phyloP scores from a whole-genome alignment of 2,888 invertebrate species.

The Neoascia interrupta region DNA sequence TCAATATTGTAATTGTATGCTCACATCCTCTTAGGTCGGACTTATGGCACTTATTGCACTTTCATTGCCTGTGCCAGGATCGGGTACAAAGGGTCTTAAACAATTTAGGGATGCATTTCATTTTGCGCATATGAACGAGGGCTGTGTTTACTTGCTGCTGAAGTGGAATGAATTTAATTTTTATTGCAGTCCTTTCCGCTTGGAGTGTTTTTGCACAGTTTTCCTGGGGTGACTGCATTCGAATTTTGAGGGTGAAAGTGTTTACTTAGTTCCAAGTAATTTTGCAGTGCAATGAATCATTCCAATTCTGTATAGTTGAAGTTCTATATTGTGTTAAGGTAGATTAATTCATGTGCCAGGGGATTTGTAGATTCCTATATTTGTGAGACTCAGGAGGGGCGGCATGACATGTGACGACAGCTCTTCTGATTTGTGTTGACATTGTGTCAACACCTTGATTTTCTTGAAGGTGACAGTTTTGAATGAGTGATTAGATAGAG shows the following conservation, averaged over 20 bases:
- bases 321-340: not conserved
- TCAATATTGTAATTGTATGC: constrained; percentile 52
- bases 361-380: not conserved
- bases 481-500: too few species aligned
- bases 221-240: not conserved
- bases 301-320: constrained; percentile 1
- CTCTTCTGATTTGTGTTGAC: constrained; percentile 41
- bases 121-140: not conserved
- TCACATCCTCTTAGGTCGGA: constrained; percentile 22
- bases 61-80: constrained; percentile 12
- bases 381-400: not conserved
- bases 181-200: constrained; percentile 21
- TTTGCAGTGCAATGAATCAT: too few species aligned
- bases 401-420: constrained; percentile 26
- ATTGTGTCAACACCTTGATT: constrained; percentile 18
- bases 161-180: constrained; percentile 14
- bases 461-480: too few species aligned
- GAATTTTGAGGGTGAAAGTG: constrained; percentile 15
- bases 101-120: constrained; percentile 8
- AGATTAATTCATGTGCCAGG: not conserved
- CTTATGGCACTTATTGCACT: constrained; percentile 18
- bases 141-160: not conserved
- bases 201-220: not conserved
- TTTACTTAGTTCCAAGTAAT: not conserved
- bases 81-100: not conserved